Base-by-base conservation (phyloP, 2,888 invertebrate genomes). In the Heliconius charithonia region DNA sequence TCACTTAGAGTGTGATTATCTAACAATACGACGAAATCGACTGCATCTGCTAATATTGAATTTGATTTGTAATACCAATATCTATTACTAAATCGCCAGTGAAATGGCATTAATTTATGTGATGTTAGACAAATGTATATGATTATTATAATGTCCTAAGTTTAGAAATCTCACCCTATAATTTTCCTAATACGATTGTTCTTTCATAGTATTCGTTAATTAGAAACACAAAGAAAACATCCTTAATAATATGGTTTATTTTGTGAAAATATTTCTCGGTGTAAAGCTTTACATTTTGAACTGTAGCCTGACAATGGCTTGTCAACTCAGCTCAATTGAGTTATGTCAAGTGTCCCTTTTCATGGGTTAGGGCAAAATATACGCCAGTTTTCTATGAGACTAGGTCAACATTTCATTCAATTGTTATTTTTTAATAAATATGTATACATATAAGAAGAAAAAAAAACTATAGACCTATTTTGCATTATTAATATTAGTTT, bases 11-110 rank as follows among this genome's bases (percentile, higher is more conserved):
- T n/a, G 45, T 74, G 22, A 74, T 65, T 65, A 73, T 77, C 62
- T 77, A 77, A 73, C 73, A n/a, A 77, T 65, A 63, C 32, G 10
- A 37, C 37, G 37, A 37, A 10, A 71, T 77, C 66, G 73, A 77
- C 59, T 73, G 66, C 77, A 72, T 71, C 77, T 67, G 72, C 63
- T 77, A 72, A 77, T 77, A 73, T 73, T 73, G 27, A 59, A 77
- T 59, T 66, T 73, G 72, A 51, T 65, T 73, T 77, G 77, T 73
- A 73, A 73, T 77, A 37, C 13, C 45, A 45, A 77, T 56, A 77
- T 37, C 37, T 37, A 37, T 73, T 73, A 77, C 66, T 73, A 73
- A 73, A 77, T 77, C 25, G 41, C 41, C 56, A 4, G 41, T 73
- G 37, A 27, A 77, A 66, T 77, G 56, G 74, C 63, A 74, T 74